Base-by-base conservation (phyloP, 2,797 vertebrate genomes). In the Macrochelys suwanniensis region DNA sequence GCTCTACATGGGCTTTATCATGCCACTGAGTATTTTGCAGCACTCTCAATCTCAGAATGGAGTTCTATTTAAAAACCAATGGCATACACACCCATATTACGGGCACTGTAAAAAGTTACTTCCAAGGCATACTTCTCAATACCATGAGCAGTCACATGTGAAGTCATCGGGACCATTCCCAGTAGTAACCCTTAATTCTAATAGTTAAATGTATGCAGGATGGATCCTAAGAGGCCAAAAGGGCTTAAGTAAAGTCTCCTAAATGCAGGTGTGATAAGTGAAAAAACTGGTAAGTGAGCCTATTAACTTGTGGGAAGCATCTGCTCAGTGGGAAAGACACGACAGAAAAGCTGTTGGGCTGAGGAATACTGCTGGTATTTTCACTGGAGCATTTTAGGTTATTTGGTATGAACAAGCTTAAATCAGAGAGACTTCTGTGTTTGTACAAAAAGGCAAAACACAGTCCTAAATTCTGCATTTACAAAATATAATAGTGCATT, bases 371-470 rank as follows among this genome's bases (percentile, higher is more conserved):
- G 74, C 49, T 76, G 59, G 65, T 42, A 85, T 92, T 94, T 95
- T 74, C 21, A 77, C 6, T 1, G 19, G n/a, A 71, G 65, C 65
- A 37, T 71, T n/a, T 95, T 84, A 85, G 26, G 84, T 77, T 95
- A 21, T 85, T 91, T 71, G 80, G 77, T 68, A 65, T 47, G 65
- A 95, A 93, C 15, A 77, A 74, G 74, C 90, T 54, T 0, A 1
- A 85, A 45, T 81, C 33, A 74, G 74, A 96, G n/a, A 21, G 81
- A 68, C 0, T n/a, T 78, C n/a, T 37, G 17, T 78, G 0, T 31
- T 81, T 68, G 89, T 68, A 65, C 84, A 84, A 45, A 59, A 87
- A 6, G 93, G 61, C 49, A 88, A 84, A 91, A 76, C 42, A 59
- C 45, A 28, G 85, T 31, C 82, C 53, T 31, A 45, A 87, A 88